Conservation (phyloP, 2,113 vertebrate genomes). For the Sceloporus tristichus region DNA sequence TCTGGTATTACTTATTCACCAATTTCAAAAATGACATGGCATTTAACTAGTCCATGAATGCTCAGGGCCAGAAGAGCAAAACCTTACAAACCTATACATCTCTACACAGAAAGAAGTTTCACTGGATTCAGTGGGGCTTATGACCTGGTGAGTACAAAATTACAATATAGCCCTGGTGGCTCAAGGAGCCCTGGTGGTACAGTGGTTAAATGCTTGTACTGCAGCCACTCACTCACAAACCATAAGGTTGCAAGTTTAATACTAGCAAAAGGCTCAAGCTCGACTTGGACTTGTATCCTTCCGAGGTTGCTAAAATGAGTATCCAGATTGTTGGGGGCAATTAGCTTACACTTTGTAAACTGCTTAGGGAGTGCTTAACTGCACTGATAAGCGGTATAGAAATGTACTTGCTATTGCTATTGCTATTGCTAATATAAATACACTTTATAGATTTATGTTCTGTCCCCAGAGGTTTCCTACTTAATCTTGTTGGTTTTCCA, state of each 20-base stretch:
- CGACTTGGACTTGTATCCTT: too few species aligned
- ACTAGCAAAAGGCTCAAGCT: too few species aligned
- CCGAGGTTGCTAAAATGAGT: too few species aligned
- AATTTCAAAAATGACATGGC: neutral
- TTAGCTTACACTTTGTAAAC: too few species aligned
- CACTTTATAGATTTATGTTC: rapidly evolving
- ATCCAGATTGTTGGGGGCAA: too few species aligned
- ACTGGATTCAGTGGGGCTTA: neutral
- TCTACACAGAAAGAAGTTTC: neutral
- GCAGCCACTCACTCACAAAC: too few species aligned
- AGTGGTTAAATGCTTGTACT: too few species aligned
- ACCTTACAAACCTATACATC: neutral
- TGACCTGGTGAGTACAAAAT: neutral
- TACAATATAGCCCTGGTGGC: neutral
- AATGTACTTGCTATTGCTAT: too few species aligned
- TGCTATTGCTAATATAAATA: neutral
- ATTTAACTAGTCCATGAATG: neutral
- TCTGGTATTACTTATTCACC: neutral
- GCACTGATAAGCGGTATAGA: too few species aligned
- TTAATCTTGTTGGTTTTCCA: neutral
- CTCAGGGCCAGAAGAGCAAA: neutral
- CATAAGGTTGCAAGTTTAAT: too few species aligned
- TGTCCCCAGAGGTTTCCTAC: neutral
- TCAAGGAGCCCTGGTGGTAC: too few species aligned
- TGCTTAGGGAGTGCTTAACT: too few species aligned